These are phyloP conservation scores for Habroteleia sp. DNA, from an alignment of 2,888 invertebrate species.

Conservation along the genomic window DNA sequence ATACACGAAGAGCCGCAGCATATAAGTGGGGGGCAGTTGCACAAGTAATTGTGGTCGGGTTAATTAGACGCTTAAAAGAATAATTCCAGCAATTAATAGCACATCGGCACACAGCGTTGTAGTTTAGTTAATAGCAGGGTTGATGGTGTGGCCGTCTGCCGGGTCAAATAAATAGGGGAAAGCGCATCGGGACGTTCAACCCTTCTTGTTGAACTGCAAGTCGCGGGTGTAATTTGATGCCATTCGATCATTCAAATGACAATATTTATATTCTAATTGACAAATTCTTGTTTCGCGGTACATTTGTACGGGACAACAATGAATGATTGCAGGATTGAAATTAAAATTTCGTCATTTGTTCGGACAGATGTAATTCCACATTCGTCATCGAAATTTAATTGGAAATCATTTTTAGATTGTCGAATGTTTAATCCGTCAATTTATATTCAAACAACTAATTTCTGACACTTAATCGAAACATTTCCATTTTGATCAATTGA, in stretches of 20 bases:
- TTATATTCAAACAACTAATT: constrained; percentile 36
- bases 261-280: constrained; percentile 55
- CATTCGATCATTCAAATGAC: constrained; percentile 41
- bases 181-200: constrained; percentile 28
- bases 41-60: constrained; percentile 69
- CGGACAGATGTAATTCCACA: constrained; percentile 19
- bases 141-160: constrained; percentile 50
- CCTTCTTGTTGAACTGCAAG: constrained; percentile 31
- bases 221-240: constrained; percentile 33
- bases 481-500: constrained; percentile 12
- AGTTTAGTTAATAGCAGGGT: constrained; percentile 40
- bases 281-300: constrained; percentile 22
- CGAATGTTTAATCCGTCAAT: constrained; percentile 18
- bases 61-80: constrained; percentile 69
- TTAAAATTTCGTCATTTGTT: constrained; percentile 34
- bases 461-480: constrained; percentile 19
- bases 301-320: constrained; percentile 30
- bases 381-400: constrained; percentile 30
- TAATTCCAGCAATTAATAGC: constrained; percentile 66
- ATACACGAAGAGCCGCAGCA: constrained; percentile 46
- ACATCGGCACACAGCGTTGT: constrained; percentile 52
- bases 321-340: constrained; percentile 33
- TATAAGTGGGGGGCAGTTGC: constrained; percentile 47
- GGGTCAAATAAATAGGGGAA: constrained; percentile 53
- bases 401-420: constrained; percentile 6